Base-by-base conservation (phyloP, 2,113 vertebrate genomes). In the Pheucticus melanocephalus region DNA sequence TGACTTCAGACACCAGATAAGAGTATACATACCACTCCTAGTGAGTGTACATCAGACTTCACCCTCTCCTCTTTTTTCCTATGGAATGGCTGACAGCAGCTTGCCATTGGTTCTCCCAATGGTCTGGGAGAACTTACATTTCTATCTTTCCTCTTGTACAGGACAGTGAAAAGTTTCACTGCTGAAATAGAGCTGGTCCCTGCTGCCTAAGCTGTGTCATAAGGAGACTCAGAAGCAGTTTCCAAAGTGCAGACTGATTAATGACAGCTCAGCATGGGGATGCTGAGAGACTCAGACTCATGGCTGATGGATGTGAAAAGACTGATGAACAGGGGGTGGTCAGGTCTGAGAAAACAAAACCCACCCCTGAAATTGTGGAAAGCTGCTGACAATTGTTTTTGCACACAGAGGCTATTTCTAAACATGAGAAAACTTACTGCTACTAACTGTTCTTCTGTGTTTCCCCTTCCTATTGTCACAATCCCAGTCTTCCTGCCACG, bases 321-420 rank as follows among this genome's bases (percentile, higher is more conserved):
- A 88, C 69, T 88, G 85, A 39, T 24, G 65, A 85, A 73, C 42
- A 75, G 60, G 31, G 5, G 33, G 40, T 54, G 18, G 56, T 24
- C 77, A 89, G 83, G 56, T 79, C 33, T 63, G 47, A 56, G 75
- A 72, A 96, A 88, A 94, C 54, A 95, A 78, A 68, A 75, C 86
- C 56, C 48, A 59, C 39, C 57, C 61, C 44, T 50, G 70, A 82
- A 87, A 31, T 90, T 11, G 9, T 45, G 86, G 77, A 78, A 91
- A 94, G 91, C 73, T 79, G 69, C 85, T 94, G 94, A 96, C 54
- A 23, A 12, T 15, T 20, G 44, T 13, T 89, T 88, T 85, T 47
- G 16, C 33, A 22, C 3, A 56, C 39, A 33, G 13, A 80, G 33
- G 39, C 7, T 83, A 57, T 54, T 85, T 92, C 75, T 68, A 92